Conservation (phyloP, 2,797 vertebrate genomes). For the Gouania willdenowi region DNA sequence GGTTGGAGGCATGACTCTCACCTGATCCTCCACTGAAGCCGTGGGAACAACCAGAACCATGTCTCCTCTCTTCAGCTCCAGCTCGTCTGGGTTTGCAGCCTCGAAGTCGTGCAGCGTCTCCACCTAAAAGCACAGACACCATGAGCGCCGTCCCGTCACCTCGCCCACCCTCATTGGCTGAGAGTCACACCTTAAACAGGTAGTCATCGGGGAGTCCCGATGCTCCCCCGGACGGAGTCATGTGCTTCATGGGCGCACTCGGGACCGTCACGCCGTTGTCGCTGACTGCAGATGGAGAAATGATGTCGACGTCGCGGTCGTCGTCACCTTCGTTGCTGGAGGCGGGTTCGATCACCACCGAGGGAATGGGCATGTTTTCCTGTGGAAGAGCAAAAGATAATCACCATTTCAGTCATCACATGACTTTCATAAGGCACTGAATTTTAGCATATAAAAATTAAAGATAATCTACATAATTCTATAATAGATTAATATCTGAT, state of each 20-base stretch:
- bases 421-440: no score
- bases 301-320: conserved; percentile 70
- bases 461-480: no score
- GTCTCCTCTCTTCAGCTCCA: conserved; percentile 87
- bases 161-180: not conserved
- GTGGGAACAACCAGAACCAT: conserved; percentile 88
- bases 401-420: no score
- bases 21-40: conserved; percentile 87
- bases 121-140: conserved; percentile 70
- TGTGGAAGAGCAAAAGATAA: no score
- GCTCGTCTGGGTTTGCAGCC: conserved; percentile 92
- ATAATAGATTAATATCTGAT: no score
- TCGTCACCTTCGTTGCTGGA: conserved; percentile 93
- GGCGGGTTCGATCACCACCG: conserved; percentile 92
- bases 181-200: conserved; percentile 82
- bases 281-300: conserved; percentile 49
- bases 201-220: conserved; percentile 78
- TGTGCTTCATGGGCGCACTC: conserved; percentile 45
- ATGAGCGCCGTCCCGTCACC: not conserved
- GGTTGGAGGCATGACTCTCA: no score
- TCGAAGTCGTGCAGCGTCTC: conserved; percentile 94
- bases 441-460: no score
- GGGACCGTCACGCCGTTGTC: conserved; percentile 59
- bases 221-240: conserved; percentile 37
- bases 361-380: conserved; percentile 85